phyloP scores from a whole-genome alignment of 2,888 invertebrate species.

The Drosophila atripex region DNA sequence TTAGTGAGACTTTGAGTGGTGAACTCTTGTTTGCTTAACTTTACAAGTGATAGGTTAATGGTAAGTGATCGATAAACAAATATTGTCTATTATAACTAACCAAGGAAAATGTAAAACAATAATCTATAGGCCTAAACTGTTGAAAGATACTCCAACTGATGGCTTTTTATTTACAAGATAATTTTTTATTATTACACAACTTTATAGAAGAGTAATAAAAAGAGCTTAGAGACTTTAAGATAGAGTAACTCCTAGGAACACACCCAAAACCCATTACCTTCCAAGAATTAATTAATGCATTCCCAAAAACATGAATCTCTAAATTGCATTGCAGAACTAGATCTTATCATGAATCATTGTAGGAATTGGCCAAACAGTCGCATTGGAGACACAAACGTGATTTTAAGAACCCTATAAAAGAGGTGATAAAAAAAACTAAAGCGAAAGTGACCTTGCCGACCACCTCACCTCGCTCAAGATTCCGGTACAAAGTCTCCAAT shows the following conservation, averaged over 20 bases:
- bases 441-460: slow-evolving; percentile 10
- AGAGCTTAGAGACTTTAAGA: too few relatives aligned
- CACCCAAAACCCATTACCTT: neutral
- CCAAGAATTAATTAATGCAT: neutral
- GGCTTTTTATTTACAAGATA: neutral
- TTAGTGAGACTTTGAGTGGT: neutral
- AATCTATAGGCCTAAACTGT: neutral
- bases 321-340: neutral
- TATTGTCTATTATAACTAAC: neutral
- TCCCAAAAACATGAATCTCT: neutral
- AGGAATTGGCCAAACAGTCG: slow-evolving; percentile 7
- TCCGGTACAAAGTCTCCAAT: slow-evolving; percentile 10
- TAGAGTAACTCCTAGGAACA: neutral
- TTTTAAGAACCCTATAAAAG: slow-evolving; percentile 35
- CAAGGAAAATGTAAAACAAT: neutral
- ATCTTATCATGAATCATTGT: slow-evolving; percentile 11
- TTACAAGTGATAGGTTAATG: slow-evolving; percentile 2
- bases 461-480: neutral
- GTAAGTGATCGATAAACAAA: neutral
- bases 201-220: too few relatives aligned
- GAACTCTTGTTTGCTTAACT: neutral
- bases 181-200: too few relatives aligned
- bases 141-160: neutral
- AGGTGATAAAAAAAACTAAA: slow-evolving; percentile 8
- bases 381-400: slow-evolving; percentile 15